Evolutionary conservation across 2,888 invertebrate species (phyloP).

Genomic region (Dione vanillae): DNA sequence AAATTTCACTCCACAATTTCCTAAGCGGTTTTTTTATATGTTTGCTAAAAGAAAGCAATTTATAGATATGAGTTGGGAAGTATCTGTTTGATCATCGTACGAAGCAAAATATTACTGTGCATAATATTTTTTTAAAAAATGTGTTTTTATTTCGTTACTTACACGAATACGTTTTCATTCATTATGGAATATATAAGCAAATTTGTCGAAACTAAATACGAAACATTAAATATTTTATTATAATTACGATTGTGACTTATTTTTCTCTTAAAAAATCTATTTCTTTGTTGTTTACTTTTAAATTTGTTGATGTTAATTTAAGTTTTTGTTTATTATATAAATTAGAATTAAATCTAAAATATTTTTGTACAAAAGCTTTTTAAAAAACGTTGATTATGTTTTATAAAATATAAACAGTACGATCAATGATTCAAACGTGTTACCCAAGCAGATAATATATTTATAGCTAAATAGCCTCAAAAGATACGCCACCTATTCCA

Average conservation of each 20-base stretch:
- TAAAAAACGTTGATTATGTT: no score
- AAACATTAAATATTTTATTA: conserved; percentile 3
- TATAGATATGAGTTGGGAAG: background rate
- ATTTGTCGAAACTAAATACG: background rate
- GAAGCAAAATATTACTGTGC: background rate
- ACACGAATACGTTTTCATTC: background rate
- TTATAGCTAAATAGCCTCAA: background rate
- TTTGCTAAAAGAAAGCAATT: background rate
- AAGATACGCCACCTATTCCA: background rate
- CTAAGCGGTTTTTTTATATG: background rate
- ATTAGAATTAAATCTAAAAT: no score
- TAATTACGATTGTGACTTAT: background rate
- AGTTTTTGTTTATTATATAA: no score
- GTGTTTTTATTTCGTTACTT: background rate
- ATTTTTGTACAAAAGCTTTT: no score
- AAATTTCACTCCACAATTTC: conserved; percentile 20
- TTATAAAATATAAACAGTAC: no score
- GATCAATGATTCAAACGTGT: no score
- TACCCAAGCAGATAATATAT: background rate
- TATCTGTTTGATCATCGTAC: background rate
- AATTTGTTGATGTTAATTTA: no score
- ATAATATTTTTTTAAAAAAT: no score
- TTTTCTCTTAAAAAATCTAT: no score
- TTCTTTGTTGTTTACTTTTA: no score
- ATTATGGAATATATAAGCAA: background rate